A percentile compares a stretch with the other conserved stretches of the same genome.
Conservation (phyloP, 2,797 vertebrate species). For the Rachycentron canadum region DNA sequence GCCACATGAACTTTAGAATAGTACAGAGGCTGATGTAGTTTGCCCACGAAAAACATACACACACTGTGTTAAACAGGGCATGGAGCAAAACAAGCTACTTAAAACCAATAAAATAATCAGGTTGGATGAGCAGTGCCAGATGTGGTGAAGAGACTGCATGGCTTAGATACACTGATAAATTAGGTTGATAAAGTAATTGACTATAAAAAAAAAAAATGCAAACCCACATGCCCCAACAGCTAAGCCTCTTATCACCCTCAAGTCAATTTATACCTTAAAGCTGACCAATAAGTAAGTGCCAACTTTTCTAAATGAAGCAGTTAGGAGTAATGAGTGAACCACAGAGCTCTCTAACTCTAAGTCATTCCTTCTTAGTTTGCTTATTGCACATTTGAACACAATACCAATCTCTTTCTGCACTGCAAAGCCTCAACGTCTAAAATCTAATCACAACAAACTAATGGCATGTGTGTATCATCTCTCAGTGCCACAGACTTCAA, state of each 20-base stretch:
- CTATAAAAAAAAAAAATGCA: constrained; percentile 33
- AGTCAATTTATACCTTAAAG: constrained; percentile 37
- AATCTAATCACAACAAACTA: constrained; percentile 30
- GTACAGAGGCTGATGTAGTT: not conserved
- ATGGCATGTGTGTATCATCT: not conserved
- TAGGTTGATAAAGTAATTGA: constrained; percentile 29
- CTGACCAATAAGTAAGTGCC: constrained; percentile 14
- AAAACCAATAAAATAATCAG: not conserved
- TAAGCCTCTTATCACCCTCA: constrained; percentile 45
- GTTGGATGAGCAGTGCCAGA: not conserved
- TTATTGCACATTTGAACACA: constrained; percentile 12
- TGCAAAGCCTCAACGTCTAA: constrained; percentile 11
- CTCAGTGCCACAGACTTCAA: constrained; percentile 4
- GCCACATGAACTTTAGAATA: not conserved
- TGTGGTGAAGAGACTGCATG: not conserved
- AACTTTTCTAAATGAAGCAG: constrained; percentile 37
- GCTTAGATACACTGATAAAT: constrained; percentile 20
- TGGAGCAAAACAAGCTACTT: not conserved
- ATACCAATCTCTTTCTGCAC: constrained; percentile 7
- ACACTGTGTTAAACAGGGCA: not conserved
- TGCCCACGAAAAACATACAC: not conserved
- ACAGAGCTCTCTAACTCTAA: not conserved
- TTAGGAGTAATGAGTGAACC: constrained; percentile 19
- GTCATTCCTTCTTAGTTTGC: not conserved
- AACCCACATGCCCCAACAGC: constrained; percentile 35